Evolutionary conservation across 2,888 invertebrate genomes (phyloP).

Genomic region (Agonopterix heracliana): DNA sequence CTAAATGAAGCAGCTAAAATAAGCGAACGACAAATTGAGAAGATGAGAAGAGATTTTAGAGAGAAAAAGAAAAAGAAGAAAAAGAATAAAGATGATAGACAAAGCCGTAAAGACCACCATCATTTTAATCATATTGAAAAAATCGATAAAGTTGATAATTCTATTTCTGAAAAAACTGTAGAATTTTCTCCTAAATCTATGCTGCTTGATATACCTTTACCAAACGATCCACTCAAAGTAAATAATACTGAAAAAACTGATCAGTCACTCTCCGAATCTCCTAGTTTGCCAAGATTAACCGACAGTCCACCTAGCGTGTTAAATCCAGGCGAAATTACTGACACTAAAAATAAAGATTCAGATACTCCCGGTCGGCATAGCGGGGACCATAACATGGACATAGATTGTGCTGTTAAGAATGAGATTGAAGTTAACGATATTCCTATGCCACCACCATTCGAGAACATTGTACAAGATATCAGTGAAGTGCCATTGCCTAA

Average conservation of each 20-base stretch:
- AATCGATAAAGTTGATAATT: slow-evolving; percentile 37
- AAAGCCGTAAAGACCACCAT: slow-evolving; percentile 80
- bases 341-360: slow-evolving; percentile 21
- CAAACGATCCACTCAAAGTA: slow-evolving; percentile 43
- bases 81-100: slow-evolving; percentile 86
- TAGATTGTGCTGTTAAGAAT: slow-evolving; percentile 38
- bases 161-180: slow-evolving; percentile 26
- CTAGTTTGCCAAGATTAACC: slow-evolving; percentile 79
- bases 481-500: slow-evolving; percentile 64
- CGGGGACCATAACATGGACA: slow-evolving; percentile 27
- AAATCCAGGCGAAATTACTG: slow-evolving; percentile 31
- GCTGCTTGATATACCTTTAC: slow-evolving; percentile 57
- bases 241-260: slow-evolving; percentile 39
- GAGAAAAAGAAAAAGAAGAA: slow-evolving; percentile 92
- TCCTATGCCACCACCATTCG: slow-evolving; percentile 59
- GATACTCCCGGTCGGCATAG: slow-evolving; percentile 20
- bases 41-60: slow-evolving; percentile 77
- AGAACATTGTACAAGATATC: slow-evolving; percentile 52
- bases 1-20: slow-evolving; percentile 5
- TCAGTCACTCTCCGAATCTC: slow-evolving; percentile 65
- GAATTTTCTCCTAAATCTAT: slow-evolving; percentile 46
- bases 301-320: slow-evolving; percentile 76
- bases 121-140: slow-evolving; percentile 78
- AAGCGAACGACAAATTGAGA: slow-evolving; percentile 35
- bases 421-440: slow-evolving; percentile 54